These are phyloP conservation scores for Triplophysa dalaica DNA, from an alignment of 2,113 vertebrate species.

Conservation along the genomic window DNA sequence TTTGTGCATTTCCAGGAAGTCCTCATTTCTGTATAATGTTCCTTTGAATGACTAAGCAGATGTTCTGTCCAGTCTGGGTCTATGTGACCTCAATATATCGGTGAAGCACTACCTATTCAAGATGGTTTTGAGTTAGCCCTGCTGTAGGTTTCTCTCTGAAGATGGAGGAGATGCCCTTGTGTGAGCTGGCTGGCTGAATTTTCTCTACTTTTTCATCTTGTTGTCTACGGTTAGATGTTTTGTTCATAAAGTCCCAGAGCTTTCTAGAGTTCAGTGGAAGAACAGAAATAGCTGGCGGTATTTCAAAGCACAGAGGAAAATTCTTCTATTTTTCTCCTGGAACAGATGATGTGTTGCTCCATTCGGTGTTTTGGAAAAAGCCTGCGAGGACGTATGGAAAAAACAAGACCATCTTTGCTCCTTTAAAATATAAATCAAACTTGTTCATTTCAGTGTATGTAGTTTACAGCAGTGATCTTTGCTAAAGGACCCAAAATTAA, in stretches of 20 bases:
- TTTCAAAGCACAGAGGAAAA: background rate
- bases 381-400: too few species aligned
- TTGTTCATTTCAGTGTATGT: too few species aligned
- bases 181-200: background rate
- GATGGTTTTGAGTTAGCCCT: background rate
- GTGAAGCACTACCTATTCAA: background rate
- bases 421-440: too few species aligned
- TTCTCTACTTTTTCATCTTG: background rate
- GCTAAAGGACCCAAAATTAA: too few species aligned
- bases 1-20: background rate
- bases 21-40: constrained; percentile 1
- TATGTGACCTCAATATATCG: background rate
- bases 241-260: constrained; percentile 14
- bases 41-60: background rate
- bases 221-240: constrained; percentile 11
- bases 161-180: background rate
- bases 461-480: too few species aligned
- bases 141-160: background rate
- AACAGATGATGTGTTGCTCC: constrained; percentile 13
- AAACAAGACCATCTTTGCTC: too few species aligned
- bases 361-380: background rate
- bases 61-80: background rate
- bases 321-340: background rate
- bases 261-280: background rate
- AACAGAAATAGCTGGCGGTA: constrained; percentile 4